Percentiles rank a stretch among this genome's conserved stretches.
Conservation (phyloP, 2,888 invertebrate species). For the Drosophila limbata region DNA sequence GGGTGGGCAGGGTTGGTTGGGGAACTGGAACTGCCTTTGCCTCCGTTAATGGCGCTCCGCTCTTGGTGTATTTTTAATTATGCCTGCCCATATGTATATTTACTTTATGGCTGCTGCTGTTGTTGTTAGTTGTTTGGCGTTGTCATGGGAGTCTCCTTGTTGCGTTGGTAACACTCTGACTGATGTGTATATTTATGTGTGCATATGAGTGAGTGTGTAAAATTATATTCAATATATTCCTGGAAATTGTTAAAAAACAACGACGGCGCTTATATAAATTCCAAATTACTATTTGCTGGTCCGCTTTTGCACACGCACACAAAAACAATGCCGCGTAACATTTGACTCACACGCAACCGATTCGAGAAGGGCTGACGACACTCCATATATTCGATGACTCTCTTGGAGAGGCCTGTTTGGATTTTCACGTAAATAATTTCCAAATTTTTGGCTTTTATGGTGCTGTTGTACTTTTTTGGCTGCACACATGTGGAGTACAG, state of each 20-base stretch:
- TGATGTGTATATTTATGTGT: slow-evolving; percentile 12
- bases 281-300: slow-evolving; percentile 53
- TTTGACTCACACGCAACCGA: slow-evolving; percentile 39
- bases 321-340: slow-evolving; percentile 45
- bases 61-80: slow-evolving; percentile 69
- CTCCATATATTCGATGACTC: slow-evolving; percentile 19
- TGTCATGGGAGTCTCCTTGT: slow-evolving; percentile 68
- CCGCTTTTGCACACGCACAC: slow-evolving; percentile 35
- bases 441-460: slow-evolving; percentile 53
- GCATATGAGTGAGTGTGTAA: slow-evolving; percentile 16
- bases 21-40: slow-evolving; percentile 47
- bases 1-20: slow-evolving; percentile 31
- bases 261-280: slow-evolving; percentile 70
- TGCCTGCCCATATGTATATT: slow-evolving; percentile 64
- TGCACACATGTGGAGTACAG: slow-evolving; percentile 57
- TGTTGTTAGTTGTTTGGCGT: slow-evolving; percentile 50
- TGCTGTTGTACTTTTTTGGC: slow-evolving; percentile 47
- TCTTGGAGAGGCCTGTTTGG: slow-evolving; percentile 21
- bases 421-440: slow-evolving; percentile 47
- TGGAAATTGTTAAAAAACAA: slow-evolving; percentile 58
- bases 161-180: slow-evolving; percentile 43
- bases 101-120: slow-evolving; percentile 41
- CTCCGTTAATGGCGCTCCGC: slow-evolving; percentile 54
- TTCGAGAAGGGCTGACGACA: slow-evolving; percentile 24
- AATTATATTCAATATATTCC: slow-evolving; percentile 38